A percentile compares a stretch with the other conserved stretches of the same genome.
These are phyloP conservation scores for Gymnodraco acuticeps DNA, from an alignment of 2,797 vertebrate genomes.

Conservation along the genomic window DNA sequence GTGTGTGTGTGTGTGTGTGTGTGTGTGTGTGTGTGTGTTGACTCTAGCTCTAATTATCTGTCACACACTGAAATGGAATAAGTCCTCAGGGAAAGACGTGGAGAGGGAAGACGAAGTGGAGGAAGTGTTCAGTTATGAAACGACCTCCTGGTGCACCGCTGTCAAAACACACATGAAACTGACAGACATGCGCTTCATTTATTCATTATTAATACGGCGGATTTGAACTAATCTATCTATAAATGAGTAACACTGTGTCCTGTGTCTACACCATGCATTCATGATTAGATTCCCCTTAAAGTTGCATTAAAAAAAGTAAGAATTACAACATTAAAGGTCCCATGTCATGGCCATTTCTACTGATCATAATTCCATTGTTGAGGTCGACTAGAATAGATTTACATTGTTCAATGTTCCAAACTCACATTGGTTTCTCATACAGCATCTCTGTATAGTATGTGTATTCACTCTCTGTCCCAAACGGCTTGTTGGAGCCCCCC, in stretches of 20 bases:
- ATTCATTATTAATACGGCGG: background rate
- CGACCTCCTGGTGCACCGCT: background rate
- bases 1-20: constrained; percentile 16
- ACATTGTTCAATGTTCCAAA: too few species aligned
- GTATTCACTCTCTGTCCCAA: too few species aligned
- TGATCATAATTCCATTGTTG: too few species aligned
- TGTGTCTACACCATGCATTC: background rate
- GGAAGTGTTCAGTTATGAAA: constrained; percentile 49
- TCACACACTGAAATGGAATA: constrained; percentile 69
- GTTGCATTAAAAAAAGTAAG: too few species aligned
- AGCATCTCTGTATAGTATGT: too few species aligned
- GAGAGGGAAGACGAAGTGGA: constrained; percentile 14
- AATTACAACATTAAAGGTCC: too few species aligned
- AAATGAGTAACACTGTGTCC: background rate
- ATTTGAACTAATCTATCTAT: background rate
- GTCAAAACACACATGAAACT: background rate
- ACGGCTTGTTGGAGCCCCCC: too few species aligned
- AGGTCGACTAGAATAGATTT: too few species aligned
- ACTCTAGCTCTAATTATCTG: constrained; percentile 68
- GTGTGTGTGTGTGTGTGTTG: constrained; percentile 37
- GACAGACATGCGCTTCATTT: background rate
- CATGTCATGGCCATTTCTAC: too few species aligned
- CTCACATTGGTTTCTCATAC: too few species aligned
- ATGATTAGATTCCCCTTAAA: too few species aligned
- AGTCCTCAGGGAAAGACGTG: constrained; percentile 51